Evolutionary conservation across 2,113 vertebrate genomes (phyloP).

Genomic region (Corydoras maculifer): DNA sequence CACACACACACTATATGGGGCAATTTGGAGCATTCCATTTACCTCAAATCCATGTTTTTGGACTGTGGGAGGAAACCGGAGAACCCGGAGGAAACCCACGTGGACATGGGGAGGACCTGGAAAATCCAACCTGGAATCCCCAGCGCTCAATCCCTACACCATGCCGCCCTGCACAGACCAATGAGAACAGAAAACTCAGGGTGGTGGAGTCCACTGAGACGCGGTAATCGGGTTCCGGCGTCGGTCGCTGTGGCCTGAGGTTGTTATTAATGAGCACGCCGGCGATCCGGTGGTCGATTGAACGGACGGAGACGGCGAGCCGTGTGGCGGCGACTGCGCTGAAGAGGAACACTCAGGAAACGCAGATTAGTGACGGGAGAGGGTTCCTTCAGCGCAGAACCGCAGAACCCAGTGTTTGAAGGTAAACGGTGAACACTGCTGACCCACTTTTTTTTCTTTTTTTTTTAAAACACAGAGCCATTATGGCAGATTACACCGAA

Average conservation of each 20-base stretch:
- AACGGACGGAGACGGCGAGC: constrained; percentile 63
- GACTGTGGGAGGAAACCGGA: no score
- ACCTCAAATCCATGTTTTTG: no score
- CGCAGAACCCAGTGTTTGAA: constrained; percentile 62
- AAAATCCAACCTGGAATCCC: no score
- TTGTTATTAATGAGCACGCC: constrained; percentile 71
- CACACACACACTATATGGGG: no score
- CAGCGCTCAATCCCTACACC: no score
- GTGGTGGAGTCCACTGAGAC: constrained; percentile 55
- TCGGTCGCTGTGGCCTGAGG: constrained; percentile 60
- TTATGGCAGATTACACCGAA: constrained; percentile 70
- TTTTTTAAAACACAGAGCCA: constrained; percentile 67
- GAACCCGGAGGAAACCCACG: no score
- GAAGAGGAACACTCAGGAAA: constrained; percentile 60
- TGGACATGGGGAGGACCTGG: no score
- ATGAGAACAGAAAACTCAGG: constrained; percentile 53
- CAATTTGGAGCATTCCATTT: no score
- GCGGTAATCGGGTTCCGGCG: constrained; percentile 51
- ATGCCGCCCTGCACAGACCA: no score
- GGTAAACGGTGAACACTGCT: constrained; percentile 63
- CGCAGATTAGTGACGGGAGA: constrained; percentile 62
- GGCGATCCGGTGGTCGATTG: constrained; percentile 70
- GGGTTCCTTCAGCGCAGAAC: constrained; percentile 55
- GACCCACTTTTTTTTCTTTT: constrained; percentile 43
- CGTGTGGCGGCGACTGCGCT: constrained; percentile 52